Percentiles rank a stretch among this genome's conserved stretches.
Evolutionary conservation across 2,888 invertebrate genomes (phyloP).

Genomic region (Stenodema calcarata): DNA sequence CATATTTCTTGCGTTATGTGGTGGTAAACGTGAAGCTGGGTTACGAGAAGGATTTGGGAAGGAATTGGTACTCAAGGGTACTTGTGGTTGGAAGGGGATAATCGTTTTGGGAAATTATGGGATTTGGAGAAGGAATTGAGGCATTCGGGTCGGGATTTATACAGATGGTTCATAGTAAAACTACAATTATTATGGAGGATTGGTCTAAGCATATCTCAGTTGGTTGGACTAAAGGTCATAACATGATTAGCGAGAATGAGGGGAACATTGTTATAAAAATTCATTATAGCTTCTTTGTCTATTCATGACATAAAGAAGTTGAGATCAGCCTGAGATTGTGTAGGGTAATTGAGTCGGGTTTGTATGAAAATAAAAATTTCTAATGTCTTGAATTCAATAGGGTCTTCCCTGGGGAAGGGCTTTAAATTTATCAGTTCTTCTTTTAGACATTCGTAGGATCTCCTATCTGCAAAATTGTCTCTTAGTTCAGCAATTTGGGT

Average conservation of each 20-base stretch:
- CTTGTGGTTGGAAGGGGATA: no score
- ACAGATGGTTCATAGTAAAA: neutral
- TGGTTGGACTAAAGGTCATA: neutral
- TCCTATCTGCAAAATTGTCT: neutral
- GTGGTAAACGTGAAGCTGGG: no score
- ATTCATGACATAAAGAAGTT: neutral
- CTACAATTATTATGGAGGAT: neutral
- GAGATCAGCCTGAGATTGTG: neutral
- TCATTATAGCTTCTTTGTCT: neutral
- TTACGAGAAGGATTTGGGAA: no score
- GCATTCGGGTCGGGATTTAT: no score
- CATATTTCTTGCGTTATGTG: no score
- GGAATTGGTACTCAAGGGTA: no score
- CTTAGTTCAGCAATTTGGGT: neutral
- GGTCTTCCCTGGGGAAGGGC: neutral
- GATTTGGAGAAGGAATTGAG: no score
- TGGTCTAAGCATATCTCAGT: neutral
- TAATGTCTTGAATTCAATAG: neutral
- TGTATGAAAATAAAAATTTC: neutral
- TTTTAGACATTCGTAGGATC: neutral
- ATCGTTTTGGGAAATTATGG: no score
- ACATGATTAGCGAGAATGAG: neutral
- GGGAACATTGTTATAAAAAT: slow-evolving; percentile 5
- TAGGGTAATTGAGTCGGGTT: neutral
- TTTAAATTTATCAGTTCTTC: neutral